These are phyloP conservation scores for Thunnus maccoyii DNA, from an alignment of 2,113 vertebrate species.

Conservation along the genomic window DNA sequence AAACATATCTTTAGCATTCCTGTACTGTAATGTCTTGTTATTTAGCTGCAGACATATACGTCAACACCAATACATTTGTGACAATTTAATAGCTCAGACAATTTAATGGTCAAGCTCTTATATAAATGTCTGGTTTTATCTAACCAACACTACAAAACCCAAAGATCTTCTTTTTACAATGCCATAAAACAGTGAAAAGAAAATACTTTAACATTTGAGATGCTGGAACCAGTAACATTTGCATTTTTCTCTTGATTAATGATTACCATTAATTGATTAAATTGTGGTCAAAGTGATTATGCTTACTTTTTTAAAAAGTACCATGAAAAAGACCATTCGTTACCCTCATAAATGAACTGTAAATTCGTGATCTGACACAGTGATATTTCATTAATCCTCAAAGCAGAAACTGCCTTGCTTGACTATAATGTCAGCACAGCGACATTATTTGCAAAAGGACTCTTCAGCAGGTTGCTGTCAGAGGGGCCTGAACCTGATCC, in stretches of 20 bases:
- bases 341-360: constrained; percentile 1
- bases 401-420: constrained; percentile 28
- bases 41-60: too few relatives aligned
- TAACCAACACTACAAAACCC: too few relatives aligned
- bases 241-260: neutral
- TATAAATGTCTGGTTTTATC: too few relatives aligned
- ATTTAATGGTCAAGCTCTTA: too few relatives aligned
- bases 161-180: too few relatives aligned
- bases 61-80: too few relatives aligned
- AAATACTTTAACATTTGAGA: neutral
- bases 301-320: neutral
- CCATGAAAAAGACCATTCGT: neutral
- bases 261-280: neutral
- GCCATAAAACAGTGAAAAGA: neutral
- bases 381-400: constrained; percentile 39
- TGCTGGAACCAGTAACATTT: neutral
- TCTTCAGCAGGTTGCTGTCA: constrained; percentile 47
- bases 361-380: neutral
- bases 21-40: too few relatives aligned
- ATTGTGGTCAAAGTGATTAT: neutral
- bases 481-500: constrained; percentile 40
- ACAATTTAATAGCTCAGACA: too few relatives aligned
- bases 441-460: constrained; percentile 57
- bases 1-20: too few relatives aligned
- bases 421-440: constrained; percentile 44